phyloP scores from a whole-genome alignment of 2,888 invertebrate genomes.

The Phalera bucephala region DNA sequence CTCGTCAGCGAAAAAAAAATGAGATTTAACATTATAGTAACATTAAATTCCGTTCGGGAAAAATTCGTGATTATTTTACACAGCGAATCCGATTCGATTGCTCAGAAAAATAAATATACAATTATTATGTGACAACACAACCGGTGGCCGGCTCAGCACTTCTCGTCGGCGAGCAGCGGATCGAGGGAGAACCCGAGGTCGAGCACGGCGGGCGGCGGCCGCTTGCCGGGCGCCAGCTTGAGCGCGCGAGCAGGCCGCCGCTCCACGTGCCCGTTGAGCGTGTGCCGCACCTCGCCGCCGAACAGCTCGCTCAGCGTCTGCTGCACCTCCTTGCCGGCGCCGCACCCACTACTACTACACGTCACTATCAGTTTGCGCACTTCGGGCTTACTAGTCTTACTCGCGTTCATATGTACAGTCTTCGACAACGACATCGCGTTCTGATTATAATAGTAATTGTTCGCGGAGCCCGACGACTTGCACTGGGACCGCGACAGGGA shows the following conservation, averaged over 20 bases:
- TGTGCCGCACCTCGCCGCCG: constrained; percentile 47
- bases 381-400: constrained; percentile 72
- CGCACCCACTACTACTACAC: constrained; percentile 55
- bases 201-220: constrained; percentile 50
- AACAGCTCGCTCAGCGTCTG: constrained; percentile 64
- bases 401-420: constrained; percentile 70
- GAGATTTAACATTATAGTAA: constrained; percentile 72
- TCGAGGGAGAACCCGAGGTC: constrained; percentile 74
- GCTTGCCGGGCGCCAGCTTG: constrained; percentile 46
- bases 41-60: constrained; percentile 61
- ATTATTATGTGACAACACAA: constrained; percentile 71
- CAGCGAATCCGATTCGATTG: constrained; percentile 63
- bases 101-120: constrained; percentile 80
- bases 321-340: constrained; percentile 31
- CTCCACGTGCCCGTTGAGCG: constrained; percentile 57
- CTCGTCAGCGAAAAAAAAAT: constrained; percentile 58
- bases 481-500: constrained; percentile 65
- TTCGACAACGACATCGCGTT: constrained; percentile 64
- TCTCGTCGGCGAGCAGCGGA: constrained; percentile 76
- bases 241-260: constrained; percentile 31
- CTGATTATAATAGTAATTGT: constrained; percentile 64
- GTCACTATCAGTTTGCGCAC: constrained; percentile 77
- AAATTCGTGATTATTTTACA: constrained; percentile 66
- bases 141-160: constrained; percentile 74
- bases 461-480: constrained; percentile 55